phyloP scores from a whole-genome alignment of 92 coral and sea anemone species.

The Palythoa heliodiscus region DNA sequence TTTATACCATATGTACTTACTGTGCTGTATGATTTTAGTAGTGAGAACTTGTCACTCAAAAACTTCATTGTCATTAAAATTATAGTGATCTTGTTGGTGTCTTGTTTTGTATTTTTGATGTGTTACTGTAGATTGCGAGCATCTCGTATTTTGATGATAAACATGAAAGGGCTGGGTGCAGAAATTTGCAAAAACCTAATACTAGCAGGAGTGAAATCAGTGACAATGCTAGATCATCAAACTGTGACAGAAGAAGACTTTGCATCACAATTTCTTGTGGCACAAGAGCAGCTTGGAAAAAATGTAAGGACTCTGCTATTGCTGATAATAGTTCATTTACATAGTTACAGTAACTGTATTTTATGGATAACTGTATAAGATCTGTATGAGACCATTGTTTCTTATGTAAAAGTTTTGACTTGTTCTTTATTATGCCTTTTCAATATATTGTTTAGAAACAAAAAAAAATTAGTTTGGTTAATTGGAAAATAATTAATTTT shows the following conservation, averaged over 20 bases:
- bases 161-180: constrained; percentile 92
- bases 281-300: constrained; percentile 86
- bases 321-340: background rate
- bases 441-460: too few species aligned
- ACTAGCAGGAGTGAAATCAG: constrained; percentile 94
- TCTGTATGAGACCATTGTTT: too few species aligned
- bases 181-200: constrained; percentile 96
- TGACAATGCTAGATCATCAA: constrained; percentile 76
- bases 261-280: constrained; percentile 85
- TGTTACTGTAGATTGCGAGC: constrained; percentile 86
- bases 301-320: constrained; percentile 73
- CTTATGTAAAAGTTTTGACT: too few species aligned
- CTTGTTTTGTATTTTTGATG: constrained; percentile 2
- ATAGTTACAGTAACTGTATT: too few species aligned
- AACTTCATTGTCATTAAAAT: background rate
- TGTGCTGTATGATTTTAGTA: too few species aligned
- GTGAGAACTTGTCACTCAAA: background rate
- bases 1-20: too few species aligned
- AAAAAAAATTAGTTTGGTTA: too few species aligned
- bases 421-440: too few species aligned
- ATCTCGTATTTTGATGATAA: constrained; percentile 84
- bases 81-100: background rate
- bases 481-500: too few species aligned
- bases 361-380: too few species aligned
- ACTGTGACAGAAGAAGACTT: constrained; percentile 87